Evolutionary conservation across 2,113 vertebrate genomes (phyloP), one percentile per base, ranked within the genome.

Genomic region (Xiphophorus maculatus): DNA sequence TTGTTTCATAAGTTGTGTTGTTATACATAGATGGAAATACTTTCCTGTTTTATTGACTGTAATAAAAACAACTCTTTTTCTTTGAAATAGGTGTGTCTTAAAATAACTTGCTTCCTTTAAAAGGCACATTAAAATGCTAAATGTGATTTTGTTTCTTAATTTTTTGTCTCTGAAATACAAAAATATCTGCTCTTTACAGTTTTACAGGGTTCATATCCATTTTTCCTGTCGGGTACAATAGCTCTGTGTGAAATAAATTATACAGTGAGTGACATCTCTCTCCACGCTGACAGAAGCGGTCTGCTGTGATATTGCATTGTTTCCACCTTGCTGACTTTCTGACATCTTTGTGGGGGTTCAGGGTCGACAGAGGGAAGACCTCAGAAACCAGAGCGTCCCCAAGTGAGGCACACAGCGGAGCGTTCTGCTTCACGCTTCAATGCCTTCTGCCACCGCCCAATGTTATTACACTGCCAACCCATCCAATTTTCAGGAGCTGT

Each of bases 241-340:
- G 78, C 75, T 66, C 75, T 66, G 70, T 66, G 74, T 68, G 82
- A 85, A 84, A 76, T 91, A 84, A 92, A 90, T 91, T 91, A 93
- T 90, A 90, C 79, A 88, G 76, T 66, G 83, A 88, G 74, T 71
- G 88, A 84, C 89, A 84, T 89, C 78, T 87, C 82, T 80, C 84
- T 88, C 83, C 3, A 32, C 68, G 33, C 81, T 76, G 84, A 74
- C 88, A 83, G 74, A 71, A 71, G 80, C 87, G 82, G 42, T 9
- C 63, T 83, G 80, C 88, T 89, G 88, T 84, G 85, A 82, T 89
- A 86, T 86, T 75, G 69, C 87, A 88, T 88, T 74, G 84, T 89
- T 93, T 93, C 91, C 91, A 90, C 91, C 84, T 90, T 83, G 82
- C 88, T 86, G 91, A 73, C 88, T 89, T 76, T 75, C 75, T 90